Evolutionary conservation across 2,888 invertebrate species (phyloP).

Genomic region (Morpho helenor): DNA sequence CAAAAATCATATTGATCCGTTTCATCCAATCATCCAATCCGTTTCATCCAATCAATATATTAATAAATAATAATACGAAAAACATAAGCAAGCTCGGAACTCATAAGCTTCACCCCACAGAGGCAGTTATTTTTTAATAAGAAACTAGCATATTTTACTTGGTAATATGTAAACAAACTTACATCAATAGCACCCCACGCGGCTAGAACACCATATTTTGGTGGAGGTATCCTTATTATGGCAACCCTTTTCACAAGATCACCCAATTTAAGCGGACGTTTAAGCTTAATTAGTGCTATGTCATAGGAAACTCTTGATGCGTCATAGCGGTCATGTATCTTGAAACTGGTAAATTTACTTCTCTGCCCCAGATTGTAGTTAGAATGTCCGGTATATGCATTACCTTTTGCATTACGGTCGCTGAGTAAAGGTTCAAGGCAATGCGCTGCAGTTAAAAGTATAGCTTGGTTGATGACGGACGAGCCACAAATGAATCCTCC

Average conservation of each 20-base stretch:
- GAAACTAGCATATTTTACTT: too few species aligned
- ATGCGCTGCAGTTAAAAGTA: conserved; percentile 41
- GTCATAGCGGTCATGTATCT: conserved; percentile 9
- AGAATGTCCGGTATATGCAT: conserved; percentile 28
- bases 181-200: background rate
- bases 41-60: too few species aligned
- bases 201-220: background rate
- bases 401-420: conserved; percentile 3
- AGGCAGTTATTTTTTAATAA: too few species aligned
- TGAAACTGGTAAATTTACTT: background rate
- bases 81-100: too few species aligned
- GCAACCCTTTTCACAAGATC: conserved; percentile 11
- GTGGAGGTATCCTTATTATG: background rate
- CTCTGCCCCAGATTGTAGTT: conserved; percentile 20
- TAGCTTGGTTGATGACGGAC: conserved; percentile 38
- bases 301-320: conserved; percentile 5
- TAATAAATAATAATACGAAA: too few species aligned
- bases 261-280: conserved; percentile 6
- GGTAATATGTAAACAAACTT: background rate
- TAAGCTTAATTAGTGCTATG: conserved; percentile 16
- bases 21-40: too few species aligned
- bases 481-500: conserved; percentile 33
- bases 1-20: too few species aligned
- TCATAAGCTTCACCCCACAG: too few species aligned
- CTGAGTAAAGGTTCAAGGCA: conserved; percentile 30